Conservation (phyloP, 2,888 invertebrate genomes). For the Phortica okadai region DNA sequence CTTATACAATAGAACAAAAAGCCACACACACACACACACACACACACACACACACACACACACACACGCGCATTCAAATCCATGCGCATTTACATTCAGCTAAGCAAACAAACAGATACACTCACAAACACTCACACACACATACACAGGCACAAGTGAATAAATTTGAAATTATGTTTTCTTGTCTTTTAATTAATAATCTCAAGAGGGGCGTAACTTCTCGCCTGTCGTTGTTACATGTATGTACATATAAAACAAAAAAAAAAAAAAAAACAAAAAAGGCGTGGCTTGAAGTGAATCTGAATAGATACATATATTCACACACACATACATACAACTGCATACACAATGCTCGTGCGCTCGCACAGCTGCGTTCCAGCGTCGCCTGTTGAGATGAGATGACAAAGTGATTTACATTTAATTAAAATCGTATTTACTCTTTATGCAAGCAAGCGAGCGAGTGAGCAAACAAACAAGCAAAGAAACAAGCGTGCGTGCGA, state of each 20-base stretch:
- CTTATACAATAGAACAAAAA: background rate
- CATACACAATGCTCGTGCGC: background rate
- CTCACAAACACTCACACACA: background rate
- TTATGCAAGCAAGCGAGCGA: constrained; percentile 61
- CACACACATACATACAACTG: background rate
- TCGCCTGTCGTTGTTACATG: constrained; percentile 20
- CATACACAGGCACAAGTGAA: constrained; percentile 33
- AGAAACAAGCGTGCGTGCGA: background rate
- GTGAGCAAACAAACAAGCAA: background rate
- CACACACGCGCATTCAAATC: constrained; percentile 36
- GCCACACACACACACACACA: constrained; percentile 16
- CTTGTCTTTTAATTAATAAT: constrained; percentile 71
- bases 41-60: background rate
- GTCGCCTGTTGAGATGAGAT: constrained; percentile 56
- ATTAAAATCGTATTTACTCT: constrained; percentile 70
- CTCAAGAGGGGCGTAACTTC: constrained; percentile 55
- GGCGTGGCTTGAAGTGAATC: constrained; percentile 41
- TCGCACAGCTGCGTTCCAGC: constrained; percentile 38
- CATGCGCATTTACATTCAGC: background rate
- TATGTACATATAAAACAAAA: background rate
- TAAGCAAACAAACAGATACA: background rate
- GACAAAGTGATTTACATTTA: constrained; percentile 71
- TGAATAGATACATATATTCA: background rate
- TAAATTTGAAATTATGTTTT: constrained; percentile 67
- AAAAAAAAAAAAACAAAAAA: constrained; percentile 31